A percentile compares a stretch with the other conserved stretches of the same genome.
phyloP scores from a whole-genome alignment of 2,113 vertebrate species.

The Sitta europaea region DNA sequence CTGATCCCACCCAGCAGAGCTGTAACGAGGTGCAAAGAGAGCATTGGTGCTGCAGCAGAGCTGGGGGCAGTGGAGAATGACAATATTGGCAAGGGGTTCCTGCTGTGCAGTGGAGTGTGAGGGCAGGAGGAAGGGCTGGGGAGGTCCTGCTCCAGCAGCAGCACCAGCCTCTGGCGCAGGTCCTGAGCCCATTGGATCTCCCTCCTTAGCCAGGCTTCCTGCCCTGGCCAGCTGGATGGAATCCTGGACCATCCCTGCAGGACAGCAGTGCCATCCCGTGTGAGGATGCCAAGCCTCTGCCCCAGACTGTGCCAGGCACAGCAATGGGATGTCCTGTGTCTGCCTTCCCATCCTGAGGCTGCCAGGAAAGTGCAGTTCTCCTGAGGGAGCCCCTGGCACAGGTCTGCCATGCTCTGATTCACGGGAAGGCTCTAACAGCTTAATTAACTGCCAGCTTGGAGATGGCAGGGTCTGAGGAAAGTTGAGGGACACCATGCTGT shows the following conservation, averaged over 20 bases:
- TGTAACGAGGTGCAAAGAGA: neutral
- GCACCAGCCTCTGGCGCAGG: neutral
- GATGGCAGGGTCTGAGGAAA: neutral
- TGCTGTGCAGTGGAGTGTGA: neutral
- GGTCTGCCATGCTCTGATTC: neutral
- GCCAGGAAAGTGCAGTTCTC: neutral
- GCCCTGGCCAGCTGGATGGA: neutral
- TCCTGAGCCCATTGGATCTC: neutral
- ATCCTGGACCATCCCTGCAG: neutral
- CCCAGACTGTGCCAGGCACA: neutral
- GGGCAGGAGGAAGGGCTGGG: neutral
- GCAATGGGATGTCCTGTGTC: neutral
- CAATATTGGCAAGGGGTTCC: fast-evolving
- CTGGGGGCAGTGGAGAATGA: neutral
- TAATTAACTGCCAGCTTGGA: neutral
- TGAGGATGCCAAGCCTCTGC: neutral
- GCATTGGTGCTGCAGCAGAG: neutral
- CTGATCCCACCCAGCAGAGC: neutral
- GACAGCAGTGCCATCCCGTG: neutral
- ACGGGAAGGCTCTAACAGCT: neutral
- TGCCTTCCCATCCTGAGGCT: neutral
- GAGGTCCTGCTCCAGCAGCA: neutral
- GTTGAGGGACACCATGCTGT: neutral
- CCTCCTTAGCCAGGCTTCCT: neutral
- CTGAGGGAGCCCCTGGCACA: neutral